Percentiles rank a stretch among this genome's conserved stretches.
Conservation (phyloP, 2,797 vertebrate species). For the Eutrigla gurnardus region DNA sequence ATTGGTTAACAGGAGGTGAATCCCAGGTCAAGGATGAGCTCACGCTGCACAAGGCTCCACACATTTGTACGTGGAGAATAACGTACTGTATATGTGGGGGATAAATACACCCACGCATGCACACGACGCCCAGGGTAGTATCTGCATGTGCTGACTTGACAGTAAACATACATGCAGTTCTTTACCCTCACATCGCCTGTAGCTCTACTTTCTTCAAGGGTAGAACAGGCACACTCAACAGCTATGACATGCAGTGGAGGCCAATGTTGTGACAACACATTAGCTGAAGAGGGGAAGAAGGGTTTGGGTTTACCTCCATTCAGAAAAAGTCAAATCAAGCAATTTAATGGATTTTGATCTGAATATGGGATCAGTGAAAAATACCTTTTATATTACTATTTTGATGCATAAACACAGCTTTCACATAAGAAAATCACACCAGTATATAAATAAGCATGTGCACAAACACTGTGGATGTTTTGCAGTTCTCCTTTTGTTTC, state of each 20-base stretch:
- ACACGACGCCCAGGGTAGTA: background rate
- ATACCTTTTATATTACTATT: background rate
- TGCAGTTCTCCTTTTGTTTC: too few relatives aligned
- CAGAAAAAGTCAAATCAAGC: conserved; percentile 3
- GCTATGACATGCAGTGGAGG: background rate
- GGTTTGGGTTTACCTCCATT: background rate
- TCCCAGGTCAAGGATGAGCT: background rate
- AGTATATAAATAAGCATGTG: background rate
- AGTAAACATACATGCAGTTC: conserved; percentile 1
- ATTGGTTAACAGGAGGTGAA: conserved; percentile 40
- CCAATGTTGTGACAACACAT: background rate
- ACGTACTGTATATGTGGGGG: background rate
- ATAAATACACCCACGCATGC: background rate
- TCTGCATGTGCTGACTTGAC: conserved; percentile 45
- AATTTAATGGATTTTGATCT: background rate
- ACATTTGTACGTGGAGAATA: conserved; percentile 18
- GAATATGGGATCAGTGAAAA: too few relatives aligned
- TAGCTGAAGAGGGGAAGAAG: background rate
- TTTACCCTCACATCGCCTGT: background rate
- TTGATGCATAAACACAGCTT: background rate
- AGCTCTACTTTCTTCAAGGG: conserved; percentile 8
- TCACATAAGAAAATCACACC: too few relatives aligned
- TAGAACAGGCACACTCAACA: conserved; percentile 2
- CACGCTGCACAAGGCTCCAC: conserved; percentile 21
- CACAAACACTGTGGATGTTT: too few relatives aligned